Percentiles rank a stretch among this genome's conserved stretches.
Conservation (phyloP, 2,888 invertebrate species). For the Aquatica leii region DNA sequence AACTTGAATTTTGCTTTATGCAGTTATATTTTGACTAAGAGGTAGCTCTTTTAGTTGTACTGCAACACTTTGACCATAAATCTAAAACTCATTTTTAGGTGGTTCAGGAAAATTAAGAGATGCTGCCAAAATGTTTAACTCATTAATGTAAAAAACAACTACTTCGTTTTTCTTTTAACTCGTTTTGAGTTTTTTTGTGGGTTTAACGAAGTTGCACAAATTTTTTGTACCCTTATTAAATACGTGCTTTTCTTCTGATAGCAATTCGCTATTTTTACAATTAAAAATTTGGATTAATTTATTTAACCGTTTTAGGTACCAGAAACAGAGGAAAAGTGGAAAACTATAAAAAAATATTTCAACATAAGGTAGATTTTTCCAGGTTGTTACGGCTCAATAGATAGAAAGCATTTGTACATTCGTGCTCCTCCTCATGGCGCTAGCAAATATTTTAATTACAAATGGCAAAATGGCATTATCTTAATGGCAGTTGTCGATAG, state of each 20-base stretch:
- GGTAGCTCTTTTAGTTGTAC: too few species aligned
- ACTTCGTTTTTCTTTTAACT: slow-evolving; percentile 7
- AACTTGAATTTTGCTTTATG: too few species aligned
- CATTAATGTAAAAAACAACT: slow-evolving; percentile 9
- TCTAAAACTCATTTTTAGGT: not conserved
- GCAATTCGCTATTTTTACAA: too few species aligned
- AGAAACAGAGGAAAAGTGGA: not conserved
- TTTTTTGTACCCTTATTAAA: not conserved
- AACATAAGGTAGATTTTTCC: not conserved
- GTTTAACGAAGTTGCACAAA: not conserved
- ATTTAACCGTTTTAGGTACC: too few species aligned
- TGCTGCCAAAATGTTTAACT: slow-evolving; percentile 6
- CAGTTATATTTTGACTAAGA: too few species aligned
- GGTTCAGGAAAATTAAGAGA: not conserved
- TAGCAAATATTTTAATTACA: too few species aligned
- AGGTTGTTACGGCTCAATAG: not conserved
- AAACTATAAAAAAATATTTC: slow-evolving; percentile 9
- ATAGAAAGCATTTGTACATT: not conserved
- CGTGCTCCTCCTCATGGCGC: not conserved
- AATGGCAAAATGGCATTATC: not conserved
- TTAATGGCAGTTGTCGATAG: slow-evolving; percentile 15
- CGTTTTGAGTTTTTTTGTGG: not conserved
- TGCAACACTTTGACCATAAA: slow-evolving; percentile 10
- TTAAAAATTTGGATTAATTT: not conserved
- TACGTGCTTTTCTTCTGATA: not conserved